These are phyloP conservation scores for Caenorhabditis latens DNA, from an alignment of 1,140 invertebrate species.

Conservation along the genomic window DNA sequence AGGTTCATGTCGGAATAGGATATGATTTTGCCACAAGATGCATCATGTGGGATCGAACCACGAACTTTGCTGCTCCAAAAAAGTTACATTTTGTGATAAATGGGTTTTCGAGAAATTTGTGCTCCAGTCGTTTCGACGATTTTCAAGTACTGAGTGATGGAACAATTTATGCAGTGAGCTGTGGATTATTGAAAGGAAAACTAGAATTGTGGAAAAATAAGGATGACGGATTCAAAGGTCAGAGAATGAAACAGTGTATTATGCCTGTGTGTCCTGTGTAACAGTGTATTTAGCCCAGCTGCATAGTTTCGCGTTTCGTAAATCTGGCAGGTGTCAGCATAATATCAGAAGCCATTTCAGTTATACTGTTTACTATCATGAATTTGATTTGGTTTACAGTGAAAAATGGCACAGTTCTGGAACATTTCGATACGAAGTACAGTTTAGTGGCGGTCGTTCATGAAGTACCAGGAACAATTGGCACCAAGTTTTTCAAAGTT, in stretches of 20 bases:
- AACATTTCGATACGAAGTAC: constrained; percentile 41
- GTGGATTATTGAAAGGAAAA: constrained; percentile 29
- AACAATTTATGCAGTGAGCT: neutral
- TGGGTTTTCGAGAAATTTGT: neutral
- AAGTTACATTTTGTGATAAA: neutral
- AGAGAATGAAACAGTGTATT: no score
- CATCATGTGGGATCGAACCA: neutral
- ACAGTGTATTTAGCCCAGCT: no score
- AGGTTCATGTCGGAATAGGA: no score
- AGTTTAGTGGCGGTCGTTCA: neutral
- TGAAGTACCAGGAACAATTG: neutral
- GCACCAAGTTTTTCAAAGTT: neutral
- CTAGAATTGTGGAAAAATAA: constrained; percentile 30
- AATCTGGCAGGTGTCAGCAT: no score
- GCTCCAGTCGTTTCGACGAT: neutral
- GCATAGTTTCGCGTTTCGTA: no score
- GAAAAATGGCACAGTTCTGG: neutral
- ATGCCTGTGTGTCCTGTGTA: no score
- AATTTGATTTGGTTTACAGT: no score
- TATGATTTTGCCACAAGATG: no score
- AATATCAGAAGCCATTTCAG: no score
- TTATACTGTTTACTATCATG: no score
- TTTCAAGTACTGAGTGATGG: constrained; percentile 4
- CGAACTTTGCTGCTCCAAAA: neutral
- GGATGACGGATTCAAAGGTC: constrained; percentile 28